phyloP scores from a whole-genome alignment of 2,888 invertebrate species.

The Pseudoips prasinana region DNA sequence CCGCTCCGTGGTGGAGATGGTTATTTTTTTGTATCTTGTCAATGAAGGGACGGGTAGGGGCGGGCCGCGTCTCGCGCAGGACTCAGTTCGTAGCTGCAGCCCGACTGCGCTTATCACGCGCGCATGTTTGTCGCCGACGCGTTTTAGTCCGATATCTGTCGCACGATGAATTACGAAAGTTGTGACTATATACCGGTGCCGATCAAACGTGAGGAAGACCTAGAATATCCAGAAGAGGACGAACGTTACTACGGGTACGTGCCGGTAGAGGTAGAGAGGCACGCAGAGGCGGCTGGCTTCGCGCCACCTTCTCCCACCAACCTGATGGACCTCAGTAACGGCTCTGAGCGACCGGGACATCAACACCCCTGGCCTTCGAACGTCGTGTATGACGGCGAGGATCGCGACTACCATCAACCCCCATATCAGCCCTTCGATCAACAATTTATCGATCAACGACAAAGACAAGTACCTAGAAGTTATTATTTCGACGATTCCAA shows the following conservation, averaged over 20 bases:
- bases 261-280: conserved; percentile 60
- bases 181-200: conserved; percentile 58
- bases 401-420: conserved; percentile 55
- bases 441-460: conserved; percentile 57
- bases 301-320: conserved; percentile 65
- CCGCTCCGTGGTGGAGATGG: conserved; percentile 67
- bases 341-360: conserved; percentile 55
- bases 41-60: conserved; percentile 77
- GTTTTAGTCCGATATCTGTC: conserved; percentile 15
- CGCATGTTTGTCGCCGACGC: conserved; percentile 43
- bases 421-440: conserved; percentile 55
- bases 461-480: conserved; percentile 50
- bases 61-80: conserved; percentile 56
- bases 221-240: conserved; percentile 66
- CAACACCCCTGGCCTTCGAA: conserved; percentile 55
- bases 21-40: conserved; percentile 78
- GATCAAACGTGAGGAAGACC: conserved; percentile 67
- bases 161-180: conserved; percentile 68
- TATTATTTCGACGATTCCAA: conserved; percentile 72
- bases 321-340: conserved; percentile 74
- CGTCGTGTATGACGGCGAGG: conserved; percentile 51
- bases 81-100: conserved; percentile 55
- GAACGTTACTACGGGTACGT: conserved; percentile 65
- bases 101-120: conserved; percentile 52
- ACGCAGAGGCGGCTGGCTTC: conserved; percentile 50